phyloP scores from a whole-genome alignment of 2,797 vertebrate genomes.

The Micromesistius poutassou region DNA sequence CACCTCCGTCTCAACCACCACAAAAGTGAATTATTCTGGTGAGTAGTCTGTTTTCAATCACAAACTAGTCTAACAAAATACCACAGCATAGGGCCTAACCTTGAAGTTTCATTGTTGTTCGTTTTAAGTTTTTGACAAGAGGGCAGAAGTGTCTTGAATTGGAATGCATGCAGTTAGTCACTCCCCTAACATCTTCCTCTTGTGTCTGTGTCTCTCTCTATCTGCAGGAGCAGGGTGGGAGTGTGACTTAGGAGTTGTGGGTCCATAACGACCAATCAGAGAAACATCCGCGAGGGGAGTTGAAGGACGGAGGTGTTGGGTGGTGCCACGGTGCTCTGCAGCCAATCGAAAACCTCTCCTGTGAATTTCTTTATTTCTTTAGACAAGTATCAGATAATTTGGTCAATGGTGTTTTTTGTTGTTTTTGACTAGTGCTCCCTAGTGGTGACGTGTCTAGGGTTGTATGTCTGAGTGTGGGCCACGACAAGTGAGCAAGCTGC shows the following conservation, averaged over 20 bases:
- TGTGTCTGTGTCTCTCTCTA: conserved; percentile 1
- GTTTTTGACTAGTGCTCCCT: background rate
- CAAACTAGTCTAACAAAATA: no score
- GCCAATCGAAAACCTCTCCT: background rate
- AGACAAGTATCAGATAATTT: background rate
- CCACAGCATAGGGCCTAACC: no score
- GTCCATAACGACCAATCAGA: background rate
- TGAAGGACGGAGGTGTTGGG: conserved; percentile 23
- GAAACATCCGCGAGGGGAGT: background rate
- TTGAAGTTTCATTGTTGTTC: no score
- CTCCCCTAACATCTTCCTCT: background rate
- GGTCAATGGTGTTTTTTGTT: background rate
- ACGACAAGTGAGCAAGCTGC: background rate
- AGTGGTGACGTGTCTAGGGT: background rate
- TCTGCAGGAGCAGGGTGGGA: background rate
- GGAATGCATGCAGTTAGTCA: background rate
- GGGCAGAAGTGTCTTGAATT: no score
- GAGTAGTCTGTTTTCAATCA: background rate
- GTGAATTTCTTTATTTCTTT: background rate
- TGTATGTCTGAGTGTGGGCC: background rate
- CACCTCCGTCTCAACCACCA: background rate
- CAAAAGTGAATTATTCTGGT: background rate
- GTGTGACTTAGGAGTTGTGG: conserved; percentile 3
- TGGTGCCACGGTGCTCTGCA: background rate
- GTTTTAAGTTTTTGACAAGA: no score